Evolutionary conservation across 2,888 invertebrate species (phyloP), one percentile per base, ranked within the genome.

Genomic region (Uloborus plumipes): DNA sequence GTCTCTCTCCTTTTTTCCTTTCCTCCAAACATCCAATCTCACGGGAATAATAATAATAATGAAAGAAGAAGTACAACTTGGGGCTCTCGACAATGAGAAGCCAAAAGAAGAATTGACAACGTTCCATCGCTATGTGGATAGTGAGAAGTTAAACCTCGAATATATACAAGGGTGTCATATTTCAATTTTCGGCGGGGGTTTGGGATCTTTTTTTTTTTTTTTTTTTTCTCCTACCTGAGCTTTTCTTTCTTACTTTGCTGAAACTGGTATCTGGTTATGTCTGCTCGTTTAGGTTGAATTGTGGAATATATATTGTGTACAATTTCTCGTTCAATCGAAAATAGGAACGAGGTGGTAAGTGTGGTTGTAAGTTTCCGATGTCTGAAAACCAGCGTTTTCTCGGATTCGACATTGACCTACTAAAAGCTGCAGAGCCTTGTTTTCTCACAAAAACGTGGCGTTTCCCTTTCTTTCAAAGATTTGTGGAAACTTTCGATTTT

Each of bases 11-110:
- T 18, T 39, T 20, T 39, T 14, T 22, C 47, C 69, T 58, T 51
- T 39, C 67, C 39, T 22, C 7, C 47, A 59, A 71, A 61, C 22
- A 64, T 51, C 70, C 74, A 74, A 74, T 81, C 80, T 81, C 80
- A 81, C 80, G 80, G 80, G 80, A 81, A 81, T 74, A 72, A 81
- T 72, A 53, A 69, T 66, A 81, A 69, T 81, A 75, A 81, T 81
- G 70, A 78, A 71, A 78, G 58, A 59, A 55, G 65, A 65, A 59
- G 55, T 69, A 51, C 20, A 26, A 67, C 50, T n/a, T 20, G 51
- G 50, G 67, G 67, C 22, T 16, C 16, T 49, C 61, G 16, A n/a
- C 22, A n/a, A 20, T 22, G 39, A 64, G 39, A 64, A 26, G n/a
- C 51, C 64, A 64, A 64, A 62, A 62, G 39, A 39, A 64, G 64